phyloP scores from a whole-genome alignment of 2,113 vertebrate genomes.

The Tetrax tetrax region DNA sequence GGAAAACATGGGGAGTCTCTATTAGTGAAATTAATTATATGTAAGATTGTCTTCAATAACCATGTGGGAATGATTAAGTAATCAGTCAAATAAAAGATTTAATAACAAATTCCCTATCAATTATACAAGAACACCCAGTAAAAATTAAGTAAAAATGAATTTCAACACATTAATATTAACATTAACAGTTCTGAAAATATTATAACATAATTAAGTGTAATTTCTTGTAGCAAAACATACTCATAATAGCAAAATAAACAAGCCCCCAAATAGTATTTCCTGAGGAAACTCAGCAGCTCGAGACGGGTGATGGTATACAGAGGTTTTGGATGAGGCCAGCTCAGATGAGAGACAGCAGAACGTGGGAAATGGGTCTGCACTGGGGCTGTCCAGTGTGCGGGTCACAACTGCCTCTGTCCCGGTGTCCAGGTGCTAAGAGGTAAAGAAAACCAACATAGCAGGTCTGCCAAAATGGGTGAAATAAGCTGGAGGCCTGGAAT shows the following conservation, averaged over 20 bases:
- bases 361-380: accelerated
- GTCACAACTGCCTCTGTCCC: background rate
- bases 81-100: conserved; percentile 72
- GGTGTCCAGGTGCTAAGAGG: background rate
- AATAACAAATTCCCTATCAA: conserved; percentile 71
- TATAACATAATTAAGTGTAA: conserved; percentile 50
- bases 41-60: conserved; percentile 71
- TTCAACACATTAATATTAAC: conserved; percentile 35
- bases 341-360: background rate
- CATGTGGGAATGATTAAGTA: conserved; percentile 73
- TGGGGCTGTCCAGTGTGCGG: background rate
- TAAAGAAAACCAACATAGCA: accelerated
- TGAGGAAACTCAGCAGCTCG: background rate
- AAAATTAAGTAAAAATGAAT: conserved; percentile 65
- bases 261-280: background rate
- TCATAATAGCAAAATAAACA: conserved; percentile 53
- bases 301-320: background rate
- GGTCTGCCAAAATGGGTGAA: background rate
- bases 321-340: background rate
- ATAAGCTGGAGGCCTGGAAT: background rate
- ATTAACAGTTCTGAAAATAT: conserved; percentile 37
- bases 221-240: conserved; percentile 56
- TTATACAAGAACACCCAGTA: conserved; percentile 66
- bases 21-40: conserved; percentile 74
- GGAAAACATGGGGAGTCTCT: conserved; percentile 66